Evolutionary conservation across 2,888 invertebrate species (phyloP), one percentile per base, ranked within the genome.

Genomic region (Papilio demoleus): DNA sequence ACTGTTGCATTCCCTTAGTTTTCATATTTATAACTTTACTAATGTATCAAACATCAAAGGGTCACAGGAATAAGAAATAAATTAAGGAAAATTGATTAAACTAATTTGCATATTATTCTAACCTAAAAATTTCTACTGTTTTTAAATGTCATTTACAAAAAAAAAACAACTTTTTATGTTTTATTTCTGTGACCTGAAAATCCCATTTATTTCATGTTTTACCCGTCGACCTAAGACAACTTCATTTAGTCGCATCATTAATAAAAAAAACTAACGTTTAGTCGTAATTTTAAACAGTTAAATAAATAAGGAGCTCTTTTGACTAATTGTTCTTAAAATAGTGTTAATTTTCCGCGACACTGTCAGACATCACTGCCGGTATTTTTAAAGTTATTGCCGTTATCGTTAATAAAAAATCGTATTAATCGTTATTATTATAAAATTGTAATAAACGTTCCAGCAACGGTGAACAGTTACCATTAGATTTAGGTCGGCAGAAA

Each of bases 391-490:
- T 82, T 85, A 82, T 83, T 85, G 84, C 84, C 85, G 84, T 85
- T 86, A 87, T 85, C 75, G 79, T 85, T 84, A 81, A 82, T 83
- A 84, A 82, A 84, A 81, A 80, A 76, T 86, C 78, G 80, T 88
- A 84, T 86, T 88, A 86, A 84, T 85, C 82, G 81, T 86, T 89
- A 89, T 87, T 86, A 80, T 86, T 87, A 86, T 77, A 70, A 84
- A 83, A 83, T 83, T 87, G 83, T 88, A 88, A 86, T 85, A 86
- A 86, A 88, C 88, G 92, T 91, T 90, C 87, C 88, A 88, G 78
- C 92, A 92, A 92, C 92, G 92, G 92, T 92, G 92, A 92, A 90
- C 88, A 87, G 92, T 92, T 92, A 92, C 92, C 92, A 91, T 73
- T 92, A 91, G 88, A 68, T 76, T 72, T 88, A 88, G 83, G 71